Evolutionary conservation across 2,113 vertebrate species (phyloP).

Genomic region (Myotis brandtii): DNA sequence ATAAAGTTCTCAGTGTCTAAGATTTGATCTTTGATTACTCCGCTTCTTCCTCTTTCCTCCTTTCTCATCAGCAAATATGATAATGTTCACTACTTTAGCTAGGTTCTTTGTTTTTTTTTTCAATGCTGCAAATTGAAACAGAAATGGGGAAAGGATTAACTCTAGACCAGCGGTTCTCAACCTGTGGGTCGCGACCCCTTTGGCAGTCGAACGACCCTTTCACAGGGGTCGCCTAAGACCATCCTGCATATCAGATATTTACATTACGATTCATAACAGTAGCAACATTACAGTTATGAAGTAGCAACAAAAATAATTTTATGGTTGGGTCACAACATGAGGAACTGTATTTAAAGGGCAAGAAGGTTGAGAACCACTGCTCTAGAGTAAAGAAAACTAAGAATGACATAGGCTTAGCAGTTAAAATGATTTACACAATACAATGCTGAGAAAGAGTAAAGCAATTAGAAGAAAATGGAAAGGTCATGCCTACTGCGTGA

Average conservation of each 20-base stretch:
- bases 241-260: too few species aligned
- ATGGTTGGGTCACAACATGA: too few species aligned
- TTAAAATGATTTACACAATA: background rate
- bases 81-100: background rate
- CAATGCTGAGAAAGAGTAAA: background rate
- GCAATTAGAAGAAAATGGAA: background rate
- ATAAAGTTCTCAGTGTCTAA: background rate
- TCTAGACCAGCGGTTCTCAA: background rate
- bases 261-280: too few species aligned
- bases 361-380: too few species aligned
- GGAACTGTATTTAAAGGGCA: too few species aligned
- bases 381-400: background rate
- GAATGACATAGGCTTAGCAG: background rate
- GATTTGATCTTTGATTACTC: background rate
- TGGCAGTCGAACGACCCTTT: too few species aligned
- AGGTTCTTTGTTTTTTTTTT: background rate
- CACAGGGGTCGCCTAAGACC: too few species aligned
- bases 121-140: background rate
- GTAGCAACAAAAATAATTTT: too few species aligned
- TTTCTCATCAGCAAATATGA: background rate
- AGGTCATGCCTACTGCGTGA: background rate
- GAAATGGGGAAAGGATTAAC: background rate
- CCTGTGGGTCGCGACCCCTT: too few species aligned
- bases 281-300: too few species aligned
- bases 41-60: background rate